phyloP scores from a whole-genome alignment of 1,140 invertebrate species.

The Drosophila insularis region DNA sequence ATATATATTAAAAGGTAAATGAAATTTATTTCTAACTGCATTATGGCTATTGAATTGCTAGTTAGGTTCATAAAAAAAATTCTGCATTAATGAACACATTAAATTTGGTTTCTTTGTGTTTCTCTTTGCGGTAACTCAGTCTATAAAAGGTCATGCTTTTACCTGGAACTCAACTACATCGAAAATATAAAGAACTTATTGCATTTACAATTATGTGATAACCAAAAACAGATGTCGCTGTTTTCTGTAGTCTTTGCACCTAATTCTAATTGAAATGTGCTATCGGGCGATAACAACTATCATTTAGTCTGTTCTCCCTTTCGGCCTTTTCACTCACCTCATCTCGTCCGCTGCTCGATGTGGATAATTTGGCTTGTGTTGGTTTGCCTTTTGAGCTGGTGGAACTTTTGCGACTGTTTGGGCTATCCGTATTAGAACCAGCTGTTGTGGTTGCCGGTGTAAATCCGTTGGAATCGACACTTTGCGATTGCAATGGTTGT shows the following conservation, averaged over 20 bases:
- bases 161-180: too few species aligned
- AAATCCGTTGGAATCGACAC: constrained; percentile 55
- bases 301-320: not conserved
- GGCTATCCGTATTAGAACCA: constrained; percentile 51
- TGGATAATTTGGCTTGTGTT: constrained; percentile 58
- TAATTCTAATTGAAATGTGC: not conserved
- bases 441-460: constrained; percentile 13
- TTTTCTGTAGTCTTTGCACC: not conserved
- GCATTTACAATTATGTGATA: not conserved
- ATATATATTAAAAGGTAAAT: too few species aligned
- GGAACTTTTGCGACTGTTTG: constrained; percentile 64
- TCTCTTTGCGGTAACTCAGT: too few species aligned
- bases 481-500: constrained; percentile 33
- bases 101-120: too few species aligned
- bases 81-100: too few species aligned
- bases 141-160: too few species aligned
- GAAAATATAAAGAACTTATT: too few species aligned
- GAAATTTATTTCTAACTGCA: too few species aligned
- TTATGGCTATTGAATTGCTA: too few species aligned
- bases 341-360: constrained; percentile 67
- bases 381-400: constrained; percentile 66
- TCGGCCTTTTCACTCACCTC: constrained; percentile 51
- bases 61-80: too few species aligned
- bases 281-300: not conserved
- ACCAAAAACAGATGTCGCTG: constrained; percentile 12